Conservation (phyloP, 2,113 vertebrate genomes). For the Megaceryle maxima region DNA sequence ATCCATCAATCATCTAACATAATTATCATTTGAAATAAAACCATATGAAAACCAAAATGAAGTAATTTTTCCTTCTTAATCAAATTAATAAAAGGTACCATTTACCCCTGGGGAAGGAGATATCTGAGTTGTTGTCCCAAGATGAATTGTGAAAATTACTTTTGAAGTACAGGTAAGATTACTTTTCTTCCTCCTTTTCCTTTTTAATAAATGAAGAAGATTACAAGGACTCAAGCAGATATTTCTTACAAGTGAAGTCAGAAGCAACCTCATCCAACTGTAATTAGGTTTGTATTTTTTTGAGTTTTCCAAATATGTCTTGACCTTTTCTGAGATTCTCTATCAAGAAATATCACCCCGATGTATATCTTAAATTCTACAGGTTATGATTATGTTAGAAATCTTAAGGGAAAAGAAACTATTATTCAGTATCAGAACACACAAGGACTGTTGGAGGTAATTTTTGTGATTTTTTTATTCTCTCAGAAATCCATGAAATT, state of each 20-base stretch:
- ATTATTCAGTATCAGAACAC: background rate
- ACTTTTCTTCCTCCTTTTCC: background rate
- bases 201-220: background rate
- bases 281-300: background rate
- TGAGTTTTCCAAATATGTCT: background rate
- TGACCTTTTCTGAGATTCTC: background rate
- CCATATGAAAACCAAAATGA: constrained; percentile 8
- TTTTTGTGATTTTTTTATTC: background rate
- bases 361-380: background rate
- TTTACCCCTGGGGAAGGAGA: background rate
- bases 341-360: background rate
- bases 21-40: constrained; percentile 37
- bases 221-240: background rate
- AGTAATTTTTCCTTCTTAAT: constrained; percentile 2
- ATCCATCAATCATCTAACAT: background rate
- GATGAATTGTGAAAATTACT: background rate
- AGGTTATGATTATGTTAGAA: background rate
- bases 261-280: background rate
- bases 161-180: background rate
- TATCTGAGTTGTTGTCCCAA: background rate
- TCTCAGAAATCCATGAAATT: background rate
- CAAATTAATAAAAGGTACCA: background rate
- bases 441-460: background rate
- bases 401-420: background rate
- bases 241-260: background rate